phyloP scores from a whole-genome alignment of 2,888 invertebrate species.

The Sinohyriopsis cumingii region DNA sequence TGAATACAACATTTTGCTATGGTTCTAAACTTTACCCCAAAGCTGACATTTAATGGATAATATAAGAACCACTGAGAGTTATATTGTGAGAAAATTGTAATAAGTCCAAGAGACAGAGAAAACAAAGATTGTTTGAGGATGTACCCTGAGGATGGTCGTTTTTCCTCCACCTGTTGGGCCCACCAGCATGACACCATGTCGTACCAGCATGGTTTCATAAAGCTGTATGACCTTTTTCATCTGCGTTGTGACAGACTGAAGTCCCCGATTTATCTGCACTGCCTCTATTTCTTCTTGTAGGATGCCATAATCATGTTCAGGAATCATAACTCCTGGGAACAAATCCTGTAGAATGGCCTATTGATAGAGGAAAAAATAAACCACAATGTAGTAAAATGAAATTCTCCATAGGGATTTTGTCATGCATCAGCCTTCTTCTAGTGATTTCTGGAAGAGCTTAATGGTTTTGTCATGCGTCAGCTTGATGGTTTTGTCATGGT shows the following conservation, averaged over 20 bases:
- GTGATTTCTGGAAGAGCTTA: too few species aligned
- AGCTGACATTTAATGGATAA: too few species aligned
- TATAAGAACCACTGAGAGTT: too few species aligned
- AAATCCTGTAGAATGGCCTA: slow-evolving; percentile 90
- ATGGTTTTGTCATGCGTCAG: too few species aligned
- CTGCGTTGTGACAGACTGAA: slow-evolving; percentile 82
- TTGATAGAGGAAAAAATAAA: slow-evolving; percentile 18
- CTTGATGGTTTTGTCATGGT: too few species aligned
- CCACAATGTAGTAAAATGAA: too few species aligned
- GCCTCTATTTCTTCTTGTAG: slow-evolving; percentile 79
- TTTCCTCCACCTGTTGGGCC: slow-evolving; percentile 93
- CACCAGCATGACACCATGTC: slow-evolving; percentile 94
- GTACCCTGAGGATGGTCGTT: slow-evolving; percentile 82
- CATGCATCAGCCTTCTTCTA: too few species aligned
- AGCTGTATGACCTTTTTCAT: slow-evolving; percentile 86
- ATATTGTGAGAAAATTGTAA: too few species aligned
- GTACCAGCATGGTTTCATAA: slow-evolving; percentile 91
- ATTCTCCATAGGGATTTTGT: too few species aligned
- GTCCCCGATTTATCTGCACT: slow-evolving; percentile 74
- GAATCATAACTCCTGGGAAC: slow-evolving; percentile 87
- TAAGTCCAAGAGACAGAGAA: too few species aligned
- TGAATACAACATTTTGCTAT: too few species aligned
- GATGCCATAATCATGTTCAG: slow-evolving; percentile 84
- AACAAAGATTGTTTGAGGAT: slow-evolving; percentile 27
- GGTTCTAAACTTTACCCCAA: too few species aligned